A percentile compares a stretch with the other conserved stretches of the same genome.
Conservation (phyloP, 2,888 invertebrate genomes). For the Amiota mariae region DNA sequence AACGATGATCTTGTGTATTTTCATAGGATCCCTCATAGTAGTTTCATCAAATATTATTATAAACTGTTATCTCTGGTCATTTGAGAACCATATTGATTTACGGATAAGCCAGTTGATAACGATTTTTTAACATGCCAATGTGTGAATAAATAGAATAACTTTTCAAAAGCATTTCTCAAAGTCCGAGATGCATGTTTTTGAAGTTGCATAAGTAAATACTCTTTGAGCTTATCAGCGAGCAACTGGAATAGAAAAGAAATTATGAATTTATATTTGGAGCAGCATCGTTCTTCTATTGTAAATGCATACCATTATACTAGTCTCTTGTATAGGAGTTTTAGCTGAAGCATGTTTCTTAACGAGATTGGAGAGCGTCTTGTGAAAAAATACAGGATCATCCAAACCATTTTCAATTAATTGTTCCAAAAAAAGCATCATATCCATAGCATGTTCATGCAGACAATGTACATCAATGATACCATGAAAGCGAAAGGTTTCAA, state of each 20-base stretch:
- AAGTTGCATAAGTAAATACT: constrained; percentile 43
- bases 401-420: constrained; percentile 58
- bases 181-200: constrained; percentile 47
- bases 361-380: constrained; percentile 46
- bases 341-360: neutral
- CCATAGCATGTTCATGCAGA: constrained; percentile 54
- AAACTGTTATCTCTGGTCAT: neutral
- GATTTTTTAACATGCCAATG: constrained; percentile 44
- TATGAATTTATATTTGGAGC: constrained; percentile 22
- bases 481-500: constrained; percentile 52
- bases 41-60: too few relatives aligned
- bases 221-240: constrained; percentile 24
- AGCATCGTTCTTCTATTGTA: constrained; percentile 7
- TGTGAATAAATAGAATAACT: neutral
- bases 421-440: constrained; percentile 51
- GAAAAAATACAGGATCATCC: constrained; percentile 46
- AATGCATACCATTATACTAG: constrained; percentile 43
- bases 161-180: constrained; percentile 50
- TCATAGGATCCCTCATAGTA: neutral
- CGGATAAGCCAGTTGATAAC: neutral
- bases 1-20: neutral
- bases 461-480: constrained; percentile 48
- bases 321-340: neutral
- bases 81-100: too few relatives aligned
- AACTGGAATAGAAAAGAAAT: constrained; percentile 21